phyloP scores from a whole-genome alignment of 1,140 invertebrate species.

The Drosophila ananassae region DNA sequence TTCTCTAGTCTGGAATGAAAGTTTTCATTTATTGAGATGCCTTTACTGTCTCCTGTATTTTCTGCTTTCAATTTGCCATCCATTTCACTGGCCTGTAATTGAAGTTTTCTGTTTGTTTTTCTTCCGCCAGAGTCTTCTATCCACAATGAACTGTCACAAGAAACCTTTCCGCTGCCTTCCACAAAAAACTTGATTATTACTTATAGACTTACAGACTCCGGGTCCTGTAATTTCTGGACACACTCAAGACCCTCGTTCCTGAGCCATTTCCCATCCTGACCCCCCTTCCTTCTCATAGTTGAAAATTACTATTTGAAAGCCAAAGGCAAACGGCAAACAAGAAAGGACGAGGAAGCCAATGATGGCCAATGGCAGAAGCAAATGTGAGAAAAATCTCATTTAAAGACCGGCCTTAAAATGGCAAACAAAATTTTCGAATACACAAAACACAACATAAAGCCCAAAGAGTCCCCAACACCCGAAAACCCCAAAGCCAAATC shows the following conservation, averaged over 20 bases:
- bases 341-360: not conserved
- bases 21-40: constrained; percentile 38
- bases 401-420: constrained; percentile 43
- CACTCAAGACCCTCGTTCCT: not conserved
- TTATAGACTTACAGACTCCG: constrained; percentile 34
- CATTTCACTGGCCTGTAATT: constrained; percentile 33
- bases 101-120: constrained; percentile 52
- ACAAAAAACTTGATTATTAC: constrained; percentile 53
- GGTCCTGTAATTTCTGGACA: constrained; percentile 45
- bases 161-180: constrained; percentile 30
- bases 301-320: constrained; percentile 58
- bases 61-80: constrained; percentile 28
- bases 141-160: constrained; percentile 39
- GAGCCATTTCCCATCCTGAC: not conserved
- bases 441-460: constrained; percentile 15
- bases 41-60: not conserved
- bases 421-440: constrained; percentile 46
- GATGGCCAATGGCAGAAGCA: constrained; percentile 28
- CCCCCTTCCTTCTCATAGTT: not conserved
- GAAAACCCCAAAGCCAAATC: constrained; percentile 45
- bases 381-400: constrained; percentile 59
- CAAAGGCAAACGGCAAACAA: constrained; percentile 31
- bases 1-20: constrained; percentile 26
- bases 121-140: constrained; percentile 6
- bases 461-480: constrained; percentile 1